Percentiles rank a stretch among this genome's conserved stretches.
Conservation (phyloP, 2,113 vertebrate genomes). For the Jacana jacana region DNA sequence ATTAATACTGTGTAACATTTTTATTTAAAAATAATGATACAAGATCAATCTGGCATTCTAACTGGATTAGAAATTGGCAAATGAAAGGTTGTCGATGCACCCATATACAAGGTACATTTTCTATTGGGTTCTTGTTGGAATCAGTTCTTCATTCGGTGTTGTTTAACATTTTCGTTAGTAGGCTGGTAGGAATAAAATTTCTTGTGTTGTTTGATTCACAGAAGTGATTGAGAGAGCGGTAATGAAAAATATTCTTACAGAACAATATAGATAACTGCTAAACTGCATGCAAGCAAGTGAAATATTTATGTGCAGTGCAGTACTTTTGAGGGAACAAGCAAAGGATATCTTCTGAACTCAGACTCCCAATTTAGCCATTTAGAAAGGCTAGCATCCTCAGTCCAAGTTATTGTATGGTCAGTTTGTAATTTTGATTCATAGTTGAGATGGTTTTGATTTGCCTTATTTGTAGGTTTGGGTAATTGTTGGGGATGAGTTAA, state of each 20-base stretch:
- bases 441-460: background rate
- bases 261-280: background rate
- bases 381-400: background rate
- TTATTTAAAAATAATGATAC: background rate
- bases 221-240: background rate
- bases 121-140: background rate
- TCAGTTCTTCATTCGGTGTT: background rate
- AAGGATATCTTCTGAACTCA: background rate
- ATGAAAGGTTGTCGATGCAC: background rate
- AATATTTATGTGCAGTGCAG: background rate
- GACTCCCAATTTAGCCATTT: background rate
- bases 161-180: background rate
- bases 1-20: background rate
- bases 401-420: background rate
- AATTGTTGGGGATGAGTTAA: background rate
- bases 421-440: background rate
- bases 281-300: background rate
- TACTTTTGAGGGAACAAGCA: background rate
- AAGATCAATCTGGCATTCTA: background rate
- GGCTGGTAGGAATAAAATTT: background rate
- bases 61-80: background rate
- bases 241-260: background rate
- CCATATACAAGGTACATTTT: background rate
- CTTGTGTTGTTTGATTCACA: background rate
- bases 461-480: background rate